These are phyloP conservation scores for Tetragonula clypearis DNA, from an alignment of 1,140 invertebrate species.

Conservation along the genomic window DNA sequence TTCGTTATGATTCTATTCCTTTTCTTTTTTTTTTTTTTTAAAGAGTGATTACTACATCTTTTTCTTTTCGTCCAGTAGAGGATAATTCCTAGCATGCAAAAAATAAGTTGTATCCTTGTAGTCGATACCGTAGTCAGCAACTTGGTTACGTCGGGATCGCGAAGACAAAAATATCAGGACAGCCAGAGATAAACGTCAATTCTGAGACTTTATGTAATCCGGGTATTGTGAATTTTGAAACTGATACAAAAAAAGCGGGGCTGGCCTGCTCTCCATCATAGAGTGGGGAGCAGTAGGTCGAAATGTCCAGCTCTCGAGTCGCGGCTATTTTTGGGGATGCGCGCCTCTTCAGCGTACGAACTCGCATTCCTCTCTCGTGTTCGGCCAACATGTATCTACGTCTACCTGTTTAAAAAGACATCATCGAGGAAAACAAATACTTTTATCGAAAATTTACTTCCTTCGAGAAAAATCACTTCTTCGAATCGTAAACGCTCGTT, in stretches of 20 bases:
- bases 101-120: background rate
- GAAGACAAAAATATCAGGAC: slow-evolving; percentile 16
- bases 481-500: background rate
- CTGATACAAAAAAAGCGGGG: slow-evolving; percentile 34
- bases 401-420: slow-evolving; percentile 2
- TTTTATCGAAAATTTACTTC: background rate
- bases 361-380: slow-evolving; percentile 71
- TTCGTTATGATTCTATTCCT: background rate
- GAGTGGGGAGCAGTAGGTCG: slow-evolving; percentile 73
- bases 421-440: background rate
- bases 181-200: slow-evolving; percentile 10
- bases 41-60: background rate
- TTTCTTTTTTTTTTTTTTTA: too few relatives aligned
- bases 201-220: slow-evolving; percentile 38
- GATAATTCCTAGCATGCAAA: background rate
- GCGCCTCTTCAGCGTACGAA: slow-evolving; percentile 68
- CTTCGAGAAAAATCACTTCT: too few relatives aligned
- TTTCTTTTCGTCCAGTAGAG: background rate
- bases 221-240: slow-evolving; percentile 46
- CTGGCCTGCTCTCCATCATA: slow-evolving; percentile 49
- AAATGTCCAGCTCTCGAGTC: slow-evolving; percentile 79
- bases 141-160: background rate
- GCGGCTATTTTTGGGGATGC: slow-evolving; percentile 78
- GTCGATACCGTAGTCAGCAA: too few relatives aligned
- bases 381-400: slow-evolving; percentile 19